A percentile compares a stretch with the other conserved stretches of the same genome.
Evolutionary conservation across 1,140 invertebrate species (phyloP).

Genomic region (Carcinoscorpius rotundicauda): DNA sequence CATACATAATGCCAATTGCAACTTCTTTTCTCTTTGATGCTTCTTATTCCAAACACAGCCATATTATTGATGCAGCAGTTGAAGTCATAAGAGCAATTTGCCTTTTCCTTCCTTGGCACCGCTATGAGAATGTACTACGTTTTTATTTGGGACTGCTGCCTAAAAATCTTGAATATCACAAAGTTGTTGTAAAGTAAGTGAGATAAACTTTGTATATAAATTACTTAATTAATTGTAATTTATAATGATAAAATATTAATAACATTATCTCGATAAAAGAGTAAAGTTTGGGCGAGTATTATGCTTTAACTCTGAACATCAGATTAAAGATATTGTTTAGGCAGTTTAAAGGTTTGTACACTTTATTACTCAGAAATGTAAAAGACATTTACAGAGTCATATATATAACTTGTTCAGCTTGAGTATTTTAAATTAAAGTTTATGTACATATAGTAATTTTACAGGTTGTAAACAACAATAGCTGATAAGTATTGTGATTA

Average conservation of each 20-base stretch:
- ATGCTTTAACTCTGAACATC: no score
- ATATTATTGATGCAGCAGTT: constrained; percentile 65
- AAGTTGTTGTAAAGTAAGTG: constrained; percentile 49
- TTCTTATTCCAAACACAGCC: constrained; percentile 56
- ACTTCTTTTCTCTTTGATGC: constrained; percentile 66
- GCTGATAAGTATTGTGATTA: no score
- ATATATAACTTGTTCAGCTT: no score
- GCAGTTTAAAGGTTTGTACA: no score
- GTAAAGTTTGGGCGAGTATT: no score
- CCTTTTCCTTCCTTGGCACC: constrained; percentile 65
- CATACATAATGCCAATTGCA: constrained; percentile 73
- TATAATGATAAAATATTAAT: no score
- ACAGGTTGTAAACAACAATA: background rate
- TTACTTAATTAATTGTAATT: no score
- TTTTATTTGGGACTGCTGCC: constrained; percentile 63
- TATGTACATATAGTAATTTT: constrained; percentile 6
- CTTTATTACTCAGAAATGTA: no score
- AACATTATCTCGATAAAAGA: no score
- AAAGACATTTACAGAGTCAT: no score
- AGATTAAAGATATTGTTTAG: no score
- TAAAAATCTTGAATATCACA: constrained; percentile 55
- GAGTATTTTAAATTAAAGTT: background rate
- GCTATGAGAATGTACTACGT: constrained; percentile 66
- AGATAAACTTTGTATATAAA: no score
- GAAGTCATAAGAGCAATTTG: constrained; percentile 55